These are phyloP conservation scores for Hippocampus zosterae DNA, from an alignment of 2,113 vertebrate species.

Conservation along the genomic window DNA sequence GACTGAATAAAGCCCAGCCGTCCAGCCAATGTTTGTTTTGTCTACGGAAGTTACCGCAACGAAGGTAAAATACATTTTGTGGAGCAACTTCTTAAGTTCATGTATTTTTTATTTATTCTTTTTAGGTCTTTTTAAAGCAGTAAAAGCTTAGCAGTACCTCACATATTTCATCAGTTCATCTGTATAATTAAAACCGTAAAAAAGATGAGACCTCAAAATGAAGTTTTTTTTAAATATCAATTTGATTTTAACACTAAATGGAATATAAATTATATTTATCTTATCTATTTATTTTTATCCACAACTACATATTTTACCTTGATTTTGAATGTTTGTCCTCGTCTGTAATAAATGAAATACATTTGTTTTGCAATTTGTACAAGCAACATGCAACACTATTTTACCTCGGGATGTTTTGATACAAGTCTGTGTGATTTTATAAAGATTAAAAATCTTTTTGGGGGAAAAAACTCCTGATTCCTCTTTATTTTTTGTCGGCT, in stretches of 20 bases:
- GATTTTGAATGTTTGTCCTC: not conserved
- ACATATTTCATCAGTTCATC: constrained; percentile 6
- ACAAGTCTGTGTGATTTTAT: not conserved
- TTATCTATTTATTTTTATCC: constrained; percentile 54
- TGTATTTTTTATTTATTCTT: constrained; percentile 2
- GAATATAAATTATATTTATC: constrained; percentile 54
- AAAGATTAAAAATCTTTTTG: not conserved
- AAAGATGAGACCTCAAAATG: not conserved
- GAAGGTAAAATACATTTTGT: not conserved
- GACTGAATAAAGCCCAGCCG: not conserved
- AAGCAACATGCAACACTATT: not conserved
- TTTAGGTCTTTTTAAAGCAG: constrained; percentile 7
- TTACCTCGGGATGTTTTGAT: not conserved
- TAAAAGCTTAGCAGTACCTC: not conserved
- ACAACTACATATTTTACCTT: constrained; percentile 59
- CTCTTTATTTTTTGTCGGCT: not conserved
- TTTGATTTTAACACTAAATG: constrained; percentile 26
- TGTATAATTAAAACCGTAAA: not conserved
- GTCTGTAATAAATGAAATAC: not conserved
- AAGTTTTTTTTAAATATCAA: not conserved
- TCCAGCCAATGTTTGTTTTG: constrained; percentile 6
- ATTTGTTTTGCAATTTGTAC: not conserved
- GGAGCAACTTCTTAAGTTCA: not conserved
- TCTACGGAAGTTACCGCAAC: constrained; percentile 1
- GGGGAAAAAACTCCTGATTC: not conserved